Conservation (phyloP, 2,888 invertebrate species). For the Trachelus iudaicus region DNA sequence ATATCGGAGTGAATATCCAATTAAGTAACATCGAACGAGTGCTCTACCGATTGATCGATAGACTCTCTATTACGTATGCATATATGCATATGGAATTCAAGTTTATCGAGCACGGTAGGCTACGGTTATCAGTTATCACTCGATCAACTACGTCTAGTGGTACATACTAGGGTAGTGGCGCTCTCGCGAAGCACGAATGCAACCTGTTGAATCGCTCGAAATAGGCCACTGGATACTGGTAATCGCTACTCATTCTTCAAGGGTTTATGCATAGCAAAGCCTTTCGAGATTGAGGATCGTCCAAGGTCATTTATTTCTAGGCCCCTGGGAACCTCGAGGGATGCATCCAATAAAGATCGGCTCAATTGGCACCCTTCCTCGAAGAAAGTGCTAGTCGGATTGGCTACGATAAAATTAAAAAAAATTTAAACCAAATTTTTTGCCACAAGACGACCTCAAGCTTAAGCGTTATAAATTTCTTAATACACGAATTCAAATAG, state of each 20-base stretch:
- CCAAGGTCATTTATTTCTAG: background rate
- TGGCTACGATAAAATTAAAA: background rate
- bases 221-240: background rate
- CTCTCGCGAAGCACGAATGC: background rate
- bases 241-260: background rate
- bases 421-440: no score
- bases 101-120: background rate
- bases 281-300: background rate
- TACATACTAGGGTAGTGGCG: background rate
- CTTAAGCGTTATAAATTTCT: no score
- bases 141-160: background rate
- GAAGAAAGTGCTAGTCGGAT: background rate
- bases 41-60: background rate
- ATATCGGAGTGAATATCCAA: background rate
- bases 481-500: no score
- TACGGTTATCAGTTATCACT: background rate
- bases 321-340: background rate
- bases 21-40: background rate
- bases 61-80: background rate
- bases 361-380: background rate
- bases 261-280: background rate
- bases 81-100: background rate
- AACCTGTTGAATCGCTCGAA: background rate
- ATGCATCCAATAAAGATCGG: background rate
- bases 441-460: no score